These are phyloP conservation scores for Leptopilina syphax DNA, from an alignment of 2,888 invertebrate species.

Conservation along the genomic window DNA sequence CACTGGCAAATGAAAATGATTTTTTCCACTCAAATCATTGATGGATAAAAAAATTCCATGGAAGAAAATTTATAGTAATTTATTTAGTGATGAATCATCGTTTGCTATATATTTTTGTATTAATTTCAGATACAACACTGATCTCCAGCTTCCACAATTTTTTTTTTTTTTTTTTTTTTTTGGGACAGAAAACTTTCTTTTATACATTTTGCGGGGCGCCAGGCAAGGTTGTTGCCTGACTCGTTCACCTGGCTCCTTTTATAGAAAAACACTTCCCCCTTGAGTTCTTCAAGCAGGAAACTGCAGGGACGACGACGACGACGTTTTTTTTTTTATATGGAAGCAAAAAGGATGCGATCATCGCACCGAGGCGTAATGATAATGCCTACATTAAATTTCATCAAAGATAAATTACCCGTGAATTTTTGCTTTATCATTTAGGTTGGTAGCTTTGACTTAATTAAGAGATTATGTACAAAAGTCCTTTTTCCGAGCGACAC, in stretches of 20 bases:
- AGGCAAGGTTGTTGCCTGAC: constrained; percentile 34
- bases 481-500: neutral
- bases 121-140: constrained; percentile 25
- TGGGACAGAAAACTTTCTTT: constrained; percentile 24
- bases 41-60: neutral
- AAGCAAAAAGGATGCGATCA: constrained; percentile 29
- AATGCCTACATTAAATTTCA: constrained; percentile 39
- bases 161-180: neutral
- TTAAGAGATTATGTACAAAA: constrained; percentile 26
- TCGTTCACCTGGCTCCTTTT: constrained; percentile 44
- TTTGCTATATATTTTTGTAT: neutral
- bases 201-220: constrained; percentile 21
- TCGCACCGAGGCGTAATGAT: constrained; percentile 33
- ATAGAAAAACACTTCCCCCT: constrained; percentile 37
- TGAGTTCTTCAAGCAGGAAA: constrained; percentile 30
- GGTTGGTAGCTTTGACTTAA: constrained; percentile 37
- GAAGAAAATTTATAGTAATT: neutral
- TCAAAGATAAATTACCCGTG: constrained; percentile 30
- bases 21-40: neutral
- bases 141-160: neutral
- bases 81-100: constrained; percentile 27
- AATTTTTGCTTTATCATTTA: constrained; percentile 11
- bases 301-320: constrained; percentile 27
- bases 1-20: no score
- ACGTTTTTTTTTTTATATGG: neutral